Percentiles rank a stretch among this genome's conserved stretches.
Evolutionary conservation across 2,113 vertebrate genomes (phyloP).

Genomic region (Misgurnus mizolepis): DNA sequence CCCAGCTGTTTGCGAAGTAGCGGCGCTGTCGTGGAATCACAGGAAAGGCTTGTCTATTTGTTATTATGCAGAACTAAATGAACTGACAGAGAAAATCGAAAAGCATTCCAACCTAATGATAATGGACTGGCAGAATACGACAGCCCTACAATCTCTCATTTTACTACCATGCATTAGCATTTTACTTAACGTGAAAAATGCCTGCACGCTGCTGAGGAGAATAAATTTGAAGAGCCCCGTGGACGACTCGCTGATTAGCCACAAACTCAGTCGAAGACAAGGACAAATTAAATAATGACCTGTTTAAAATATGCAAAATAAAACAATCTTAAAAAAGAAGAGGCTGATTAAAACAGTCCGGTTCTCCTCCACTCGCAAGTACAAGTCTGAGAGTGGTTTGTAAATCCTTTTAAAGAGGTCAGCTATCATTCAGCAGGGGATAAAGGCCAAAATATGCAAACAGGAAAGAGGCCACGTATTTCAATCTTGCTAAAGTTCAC

Average conservation of each 20-base stretch:
- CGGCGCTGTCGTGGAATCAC: conserved; percentile 44
- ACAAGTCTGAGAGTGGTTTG: conserved; percentile 16
- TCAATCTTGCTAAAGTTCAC: neutral
- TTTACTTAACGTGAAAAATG: conserved; percentile 60
- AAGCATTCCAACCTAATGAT: conserved; percentile 62
- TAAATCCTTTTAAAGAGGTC: conserved; percentile 24
- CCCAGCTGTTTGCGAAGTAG: conserved; percentile 51
- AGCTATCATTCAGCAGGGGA: neutral
- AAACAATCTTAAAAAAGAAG: conserved; percentile 48
- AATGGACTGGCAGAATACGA: conserved; percentile 58
- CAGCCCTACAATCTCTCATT: conserved; percentile 59
- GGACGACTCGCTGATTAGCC: conserved; percentile 54
- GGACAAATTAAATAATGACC: conserved; percentile 59
- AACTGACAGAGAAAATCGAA: conserved; percentile 62
- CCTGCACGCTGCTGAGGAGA: conserved; percentile 49
- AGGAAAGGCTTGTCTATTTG: conserved; percentile 52
- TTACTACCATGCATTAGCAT: conserved; percentile 58
- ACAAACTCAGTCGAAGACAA: conserved; percentile 54
- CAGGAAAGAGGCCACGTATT: neutral
- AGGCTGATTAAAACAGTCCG: conserved; percentile 48
- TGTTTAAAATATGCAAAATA: conserved; percentile 54
- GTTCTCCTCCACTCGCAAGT: conserved; percentile 29
- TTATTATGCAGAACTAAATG: conserved; percentile 60
- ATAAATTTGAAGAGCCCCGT: conserved; percentile 49
- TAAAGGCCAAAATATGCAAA: neutral